Evolutionary conservation across 2,797 vertebrate genomes (phyloP), one percentile per base, ranked within the genome.

Genomic region (Vultur gryphus): DNA sequence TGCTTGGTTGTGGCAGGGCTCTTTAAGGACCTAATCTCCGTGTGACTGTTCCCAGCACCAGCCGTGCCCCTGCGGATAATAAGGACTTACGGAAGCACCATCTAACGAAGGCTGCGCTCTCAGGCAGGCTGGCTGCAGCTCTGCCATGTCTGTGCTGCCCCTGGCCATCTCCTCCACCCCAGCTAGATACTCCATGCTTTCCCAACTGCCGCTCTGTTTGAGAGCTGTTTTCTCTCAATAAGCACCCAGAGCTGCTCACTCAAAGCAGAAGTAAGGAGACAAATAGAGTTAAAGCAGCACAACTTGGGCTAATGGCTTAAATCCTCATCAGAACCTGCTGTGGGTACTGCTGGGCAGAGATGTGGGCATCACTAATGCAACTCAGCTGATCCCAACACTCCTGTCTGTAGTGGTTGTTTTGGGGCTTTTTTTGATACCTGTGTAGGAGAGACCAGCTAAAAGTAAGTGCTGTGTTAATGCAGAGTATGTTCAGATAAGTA

Each of bases 21-120:
- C 93, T 97, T 94, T 86, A 87, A 91, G 78, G 73, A 58, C 39
- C 62, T 95, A 95, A 97, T 96, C 96, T 91, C 93, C 31, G 35
- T 90, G 95, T 77, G 95, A 95, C 78, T 77, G 83, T 17, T 95
- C 88, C 72, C 84, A 95, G 94, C 75, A 43, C 7, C 75, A 83
- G 64, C 61, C 10, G 0, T 89, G 83, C 64, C 86, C 73, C 65
- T 41, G 57, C 3, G 16, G 93, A 88, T 91, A 92, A 92, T 16
- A 43, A 28, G 54, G 69, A 28, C 44, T 87, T 84, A 90, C 66
- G 77, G 66, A 96, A 90, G 92, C 72, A 43, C 39, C 0, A 0
- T 43, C 61, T 62, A 52, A 84, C 6, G 59, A 84, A 0, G 2
- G 67, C 65, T 1, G 2, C 0, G 0, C 43, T 82, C 61, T n/a